Evolutionary conservation across 2,888 invertebrate species (phyloP).

Genomic region (Orthonychiurus folsomi): DNA sequence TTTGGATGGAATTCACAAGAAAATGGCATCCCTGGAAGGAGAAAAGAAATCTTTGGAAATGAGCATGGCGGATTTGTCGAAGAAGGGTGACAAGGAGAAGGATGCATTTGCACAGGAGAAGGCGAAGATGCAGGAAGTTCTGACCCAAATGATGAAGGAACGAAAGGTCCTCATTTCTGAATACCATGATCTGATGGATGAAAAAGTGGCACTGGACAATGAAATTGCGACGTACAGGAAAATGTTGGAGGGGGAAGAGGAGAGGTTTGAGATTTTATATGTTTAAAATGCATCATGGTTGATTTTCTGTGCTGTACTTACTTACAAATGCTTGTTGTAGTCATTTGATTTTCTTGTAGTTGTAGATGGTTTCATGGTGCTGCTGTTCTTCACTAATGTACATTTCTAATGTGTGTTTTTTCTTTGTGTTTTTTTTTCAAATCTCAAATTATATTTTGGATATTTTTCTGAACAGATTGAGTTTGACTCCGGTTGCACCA

Average conservation of each 20-base stretch:
- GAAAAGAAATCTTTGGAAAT: conserved; percentile 1
- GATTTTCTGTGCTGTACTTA: no score
- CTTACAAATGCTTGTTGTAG: no score
- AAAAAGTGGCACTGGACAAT: conserved; percentile 80
- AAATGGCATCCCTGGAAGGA: conserved; percentile 13
- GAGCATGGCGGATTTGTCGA: background rate
- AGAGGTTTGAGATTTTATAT: conserved; percentile 46
- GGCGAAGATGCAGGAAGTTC: background rate
- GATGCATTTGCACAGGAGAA: conserved; percentile 54
- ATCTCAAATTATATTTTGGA: no score
- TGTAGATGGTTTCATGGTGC: no score
- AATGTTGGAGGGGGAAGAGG: conserved; percentile 73
- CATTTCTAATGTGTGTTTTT: no score
- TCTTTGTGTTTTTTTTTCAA: no score
- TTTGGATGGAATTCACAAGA: conserved; percentile 7
- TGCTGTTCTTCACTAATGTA: no score
- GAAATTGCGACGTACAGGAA: conserved; percentile 87
- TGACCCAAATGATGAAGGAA: background rate
- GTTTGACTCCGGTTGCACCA: background rate
- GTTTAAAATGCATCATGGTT: no score
- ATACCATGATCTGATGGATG: conserved; percentile 17
- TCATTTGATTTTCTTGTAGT: no score
- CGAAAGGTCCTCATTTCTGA: conserved; percentile 10
- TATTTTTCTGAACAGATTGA: no score
- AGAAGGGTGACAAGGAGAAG: conserved; percentile 1